Evolutionary conservation across 2,113 vertebrate species (phyloP).

Genomic region (Pollimyrus isidori): DNA sequence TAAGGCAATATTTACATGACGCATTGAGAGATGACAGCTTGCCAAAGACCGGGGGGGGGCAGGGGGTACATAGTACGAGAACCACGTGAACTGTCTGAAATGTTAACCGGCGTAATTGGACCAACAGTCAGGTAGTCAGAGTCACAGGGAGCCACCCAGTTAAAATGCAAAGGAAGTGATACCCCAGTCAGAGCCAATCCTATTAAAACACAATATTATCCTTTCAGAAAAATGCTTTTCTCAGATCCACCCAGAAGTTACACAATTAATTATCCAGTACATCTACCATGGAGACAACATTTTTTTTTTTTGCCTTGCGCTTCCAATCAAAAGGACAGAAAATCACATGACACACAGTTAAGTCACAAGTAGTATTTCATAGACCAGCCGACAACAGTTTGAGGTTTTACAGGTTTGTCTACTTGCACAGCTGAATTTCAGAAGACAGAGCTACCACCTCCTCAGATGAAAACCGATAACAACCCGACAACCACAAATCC

Average conservation of each 20-base stretch:
- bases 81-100: neutral
- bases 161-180: neutral
- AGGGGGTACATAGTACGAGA: neutral
- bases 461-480: neutral
- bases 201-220: neutral
- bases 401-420: neutral
- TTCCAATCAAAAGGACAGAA: neutral
- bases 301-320: neutral
- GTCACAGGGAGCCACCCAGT: neutral
- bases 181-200: neutral
- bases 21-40: conserved; percentile 8
- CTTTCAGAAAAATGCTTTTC: neutral
- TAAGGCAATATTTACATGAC: conserved; percentile 14
- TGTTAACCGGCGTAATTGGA: neutral
- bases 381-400: neutral
- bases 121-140: neutral
- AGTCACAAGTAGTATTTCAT: neutral
- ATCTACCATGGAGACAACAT: neutral
- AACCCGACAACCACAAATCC: neutral
- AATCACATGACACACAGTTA: neutral
- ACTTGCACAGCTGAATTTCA: neutral
- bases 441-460: neutral
- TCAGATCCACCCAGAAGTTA: neutral
- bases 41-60: neutral
- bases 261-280: neutral